A percentile compares a stretch with the other conserved stretches of the same genome.
phyloP scores from a whole-genome alignment of 2,888 invertebrate species.

The Aleiodes alternator region DNA sequence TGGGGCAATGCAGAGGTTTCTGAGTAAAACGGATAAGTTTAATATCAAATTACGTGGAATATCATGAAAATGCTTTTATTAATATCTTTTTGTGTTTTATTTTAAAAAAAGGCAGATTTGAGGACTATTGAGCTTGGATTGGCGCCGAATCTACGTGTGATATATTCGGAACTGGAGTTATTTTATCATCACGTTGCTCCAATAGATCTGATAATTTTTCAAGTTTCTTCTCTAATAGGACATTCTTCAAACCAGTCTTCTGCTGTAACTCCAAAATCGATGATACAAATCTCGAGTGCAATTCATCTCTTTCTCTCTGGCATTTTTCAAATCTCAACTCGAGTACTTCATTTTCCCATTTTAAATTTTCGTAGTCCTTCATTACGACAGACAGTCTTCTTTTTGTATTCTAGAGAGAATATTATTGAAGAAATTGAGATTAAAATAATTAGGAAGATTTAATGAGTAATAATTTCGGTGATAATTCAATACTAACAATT shows the following conservation, averaged over 20 bases:
- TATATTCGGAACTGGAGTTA: conserved; percentile 68
- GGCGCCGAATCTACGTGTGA: conserved; percentile 54
- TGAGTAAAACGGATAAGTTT: too few relatives aligned
- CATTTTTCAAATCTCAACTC: conserved; percentile 86
- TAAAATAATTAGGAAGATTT: neutral
- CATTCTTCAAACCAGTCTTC: conserved; percentile 88
- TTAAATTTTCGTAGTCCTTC: conserved; percentile 80
- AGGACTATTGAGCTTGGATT: conserved; percentile 45
- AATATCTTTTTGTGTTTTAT: too few relatives aligned
- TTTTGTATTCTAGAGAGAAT: conserved; percentile 78
- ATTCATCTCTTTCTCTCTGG: conserved; percentile 84
- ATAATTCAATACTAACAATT: conserved; percentile 75
- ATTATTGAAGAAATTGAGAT: conserved; percentile 16
- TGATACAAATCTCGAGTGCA: conserved; percentile 87
- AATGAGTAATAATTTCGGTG: neutral
- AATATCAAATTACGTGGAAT: too few relatives aligned
- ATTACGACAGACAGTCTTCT: conserved; percentile 73
- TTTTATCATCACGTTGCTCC: conserved; percentile 83
- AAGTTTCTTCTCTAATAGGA: conserved; percentile 87
- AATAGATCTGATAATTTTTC: conserved; percentile 80
- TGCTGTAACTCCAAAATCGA: conserved; percentile 93
- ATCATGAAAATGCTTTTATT: too few relatives aligned
- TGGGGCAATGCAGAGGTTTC: too few relatives aligned
- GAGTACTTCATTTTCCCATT: conserved; percentile 82
- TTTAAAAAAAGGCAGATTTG: too few relatives aligned